Evolutionary conservation across 2,113 vertebrate genomes (phyloP).

Genomic region (Festucalex cinctus): DNA sequence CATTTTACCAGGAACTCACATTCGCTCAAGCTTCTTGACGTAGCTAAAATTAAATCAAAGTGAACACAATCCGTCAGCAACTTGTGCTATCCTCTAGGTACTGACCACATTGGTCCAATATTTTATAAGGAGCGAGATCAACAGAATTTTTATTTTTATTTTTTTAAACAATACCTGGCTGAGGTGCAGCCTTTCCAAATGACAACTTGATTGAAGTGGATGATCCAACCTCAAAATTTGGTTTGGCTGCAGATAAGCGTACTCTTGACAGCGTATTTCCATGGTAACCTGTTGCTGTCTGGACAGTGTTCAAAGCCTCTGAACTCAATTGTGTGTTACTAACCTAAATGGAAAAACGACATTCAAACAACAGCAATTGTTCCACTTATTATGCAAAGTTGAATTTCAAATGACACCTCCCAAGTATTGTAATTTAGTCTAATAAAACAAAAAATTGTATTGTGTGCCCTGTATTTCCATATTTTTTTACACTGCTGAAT

Average conservation of each 20-base stretch:
- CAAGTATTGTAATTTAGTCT: too few relatives aligned
- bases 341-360: constrained; percentile 57
- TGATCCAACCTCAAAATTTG: constrained; percentile 89
- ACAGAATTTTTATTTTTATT: background rate
- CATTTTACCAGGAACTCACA: background rate
- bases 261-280: constrained; percentile 67
- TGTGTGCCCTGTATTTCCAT: too few relatives aligned
- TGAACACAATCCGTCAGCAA: background rate
- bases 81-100: too few relatives aligned
- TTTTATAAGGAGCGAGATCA: too few relatives aligned
- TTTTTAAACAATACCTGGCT: constrained; percentile 49
- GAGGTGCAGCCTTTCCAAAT: constrained; percentile 71
- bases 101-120: too few relatives aligned
- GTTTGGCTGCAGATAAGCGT: constrained; percentile 82
- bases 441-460: too few relatives aligned
- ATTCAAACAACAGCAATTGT: background rate
- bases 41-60: background rate
- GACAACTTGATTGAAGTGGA: constrained; percentile 84
- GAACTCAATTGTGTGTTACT: constrained; percentile 63
- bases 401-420: background rate
- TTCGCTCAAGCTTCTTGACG: background rate
- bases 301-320: constrained; percentile 59
- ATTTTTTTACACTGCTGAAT: too few relatives aligned
- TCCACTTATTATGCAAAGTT: background rate
- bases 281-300: constrained; percentile 65